Percentiles rank a stretch among this genome's conserved stretches.
These are phyloP conservation scores for Chloroclysta siterata DNA, from an alignment of 2,888 invertebrate species.

Conservation along the genomic window DNA sequence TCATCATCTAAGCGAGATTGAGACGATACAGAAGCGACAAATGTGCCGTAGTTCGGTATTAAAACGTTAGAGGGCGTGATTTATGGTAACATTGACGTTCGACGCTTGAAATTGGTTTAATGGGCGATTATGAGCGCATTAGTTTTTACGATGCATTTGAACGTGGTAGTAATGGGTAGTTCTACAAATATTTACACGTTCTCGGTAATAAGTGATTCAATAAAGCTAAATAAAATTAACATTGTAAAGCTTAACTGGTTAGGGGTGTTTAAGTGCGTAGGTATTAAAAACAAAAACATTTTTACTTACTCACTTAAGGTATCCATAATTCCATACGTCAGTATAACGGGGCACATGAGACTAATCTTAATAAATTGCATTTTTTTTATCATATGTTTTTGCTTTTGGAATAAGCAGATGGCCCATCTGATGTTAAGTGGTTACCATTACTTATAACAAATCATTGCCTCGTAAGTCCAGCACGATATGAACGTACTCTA, in stretches of 20 bases:
- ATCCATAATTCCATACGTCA: too few relatives aligned
- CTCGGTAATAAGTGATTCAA: conserved; percentile 57
- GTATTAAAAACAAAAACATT: background rate
- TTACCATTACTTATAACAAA: too few relatives aligned
- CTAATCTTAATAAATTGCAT: too few relatives aligned
- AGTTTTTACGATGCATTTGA: conserved; percentile 72
- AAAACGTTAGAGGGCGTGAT: conserved; percentile 74
- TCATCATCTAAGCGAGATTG: conserved; percentile 72
- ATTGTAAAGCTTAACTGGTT: conserved; percentile 21
- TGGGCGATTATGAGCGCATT: conserved; percentile 70
- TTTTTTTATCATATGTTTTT: too few relatives aligned
- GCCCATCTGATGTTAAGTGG: too few relatives aligned
- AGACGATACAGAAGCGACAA: conserved; percentile 70
- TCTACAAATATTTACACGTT: conserved; percentile 71
- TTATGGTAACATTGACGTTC: conserved; percentile 67
- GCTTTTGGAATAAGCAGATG: too few relatives aligned
- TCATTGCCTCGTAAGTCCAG: too few relatives aligned
- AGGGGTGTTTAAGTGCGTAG: background rate
- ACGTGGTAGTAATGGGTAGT: conserved; percentile 69
- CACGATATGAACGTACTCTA: too few relatives aligned
- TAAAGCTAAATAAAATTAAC: conserved; percentile 34
- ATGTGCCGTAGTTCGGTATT: conserved; percentile 64
- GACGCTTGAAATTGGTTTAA: conserved; percentile 70
- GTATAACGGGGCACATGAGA: too few relatives aligned
- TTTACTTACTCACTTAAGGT: too few relatives aligned